Percentiles rank a stretch among this genome's conserved stretches.
Evolutionary conservation across 2,888 invertebrate species (phyloP).

Genomic region (Ophion costatus): DNA sequence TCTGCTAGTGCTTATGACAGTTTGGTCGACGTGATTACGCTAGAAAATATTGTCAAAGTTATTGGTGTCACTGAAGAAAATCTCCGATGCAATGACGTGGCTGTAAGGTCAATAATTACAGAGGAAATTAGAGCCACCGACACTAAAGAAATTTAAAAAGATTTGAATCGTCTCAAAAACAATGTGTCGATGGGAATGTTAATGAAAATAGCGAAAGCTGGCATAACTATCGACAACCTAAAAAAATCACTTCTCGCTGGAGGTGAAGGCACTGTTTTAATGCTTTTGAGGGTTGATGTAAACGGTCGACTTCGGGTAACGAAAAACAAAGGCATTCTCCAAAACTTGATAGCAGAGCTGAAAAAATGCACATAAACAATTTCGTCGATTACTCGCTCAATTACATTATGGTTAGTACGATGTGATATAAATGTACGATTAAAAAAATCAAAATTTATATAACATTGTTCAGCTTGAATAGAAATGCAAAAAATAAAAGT

Average conservation of each 20-base stretch:
- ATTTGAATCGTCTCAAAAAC: not conserved
- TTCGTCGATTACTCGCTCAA: no score
- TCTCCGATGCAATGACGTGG: no score
- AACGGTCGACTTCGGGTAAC: conserved; percentile 30
- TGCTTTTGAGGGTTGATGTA: conserved; percentile 39
- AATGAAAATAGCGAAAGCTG: conserved; percentile 43
- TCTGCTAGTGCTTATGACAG: conserved; percentile 32
- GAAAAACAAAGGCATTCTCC: conserved; percentile 18
- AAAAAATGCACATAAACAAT: no score
- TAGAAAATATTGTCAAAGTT: conserved; percentile 33
- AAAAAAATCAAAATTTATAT: no score
- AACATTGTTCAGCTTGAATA: no score
- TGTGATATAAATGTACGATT: no score
- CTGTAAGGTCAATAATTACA: not conserved
- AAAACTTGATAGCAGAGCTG: not conserved
- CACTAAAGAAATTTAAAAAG: not conserved
- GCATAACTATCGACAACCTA: conserved; percentile 11
- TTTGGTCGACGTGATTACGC: conserved; percentile 25
- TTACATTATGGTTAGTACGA: no score
- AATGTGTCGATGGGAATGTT: conserved; percentile 19
- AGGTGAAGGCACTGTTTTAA: conserved; percentile 22
- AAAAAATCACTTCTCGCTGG: no score
- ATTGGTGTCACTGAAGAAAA: no score
- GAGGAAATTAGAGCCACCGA: not conserved
- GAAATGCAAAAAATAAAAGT: no score